phyloP scores from a whole-genome alignment of 2,888 invertebrate species.

The Geophilus truncorum region DNA sequence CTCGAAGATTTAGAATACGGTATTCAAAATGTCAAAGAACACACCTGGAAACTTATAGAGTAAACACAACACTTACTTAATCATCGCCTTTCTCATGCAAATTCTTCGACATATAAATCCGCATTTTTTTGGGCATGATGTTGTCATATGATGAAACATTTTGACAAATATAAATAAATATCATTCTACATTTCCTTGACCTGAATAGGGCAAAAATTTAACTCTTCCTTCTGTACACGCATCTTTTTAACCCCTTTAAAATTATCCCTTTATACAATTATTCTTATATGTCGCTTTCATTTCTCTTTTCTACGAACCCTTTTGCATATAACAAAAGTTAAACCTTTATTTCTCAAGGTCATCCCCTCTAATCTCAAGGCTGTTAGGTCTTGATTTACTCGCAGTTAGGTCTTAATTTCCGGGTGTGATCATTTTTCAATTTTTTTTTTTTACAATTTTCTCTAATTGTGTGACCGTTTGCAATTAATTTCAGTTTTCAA shows the following conservation, averaged over 20 bases:
- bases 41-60: too few species aligned
- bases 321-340: not conserved
- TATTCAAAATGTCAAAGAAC: too few species aligned
- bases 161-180: not conserved
- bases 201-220: not conserved
- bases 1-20: too few species aligned
- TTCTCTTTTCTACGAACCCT: not conserved
- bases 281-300: too few species aligned
- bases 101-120: too few species aligned
- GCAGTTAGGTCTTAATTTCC: not conserved
- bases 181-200: not conserved
- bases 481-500: too few species aligned
- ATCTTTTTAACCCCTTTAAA: not conserved
- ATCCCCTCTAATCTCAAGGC: not conserved
- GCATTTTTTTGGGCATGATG: too few species aligned
- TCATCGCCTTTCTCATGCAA: too few species aligned
- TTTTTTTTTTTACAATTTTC: not conserved
- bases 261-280: not conserved
- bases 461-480: not conserved
- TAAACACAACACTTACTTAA: too few species aligned
- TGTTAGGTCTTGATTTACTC: not conserved
- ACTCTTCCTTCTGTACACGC: not conserved
- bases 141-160: too few species aligned
- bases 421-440: not conserved
- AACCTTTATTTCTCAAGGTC: not conserved